A percentile compares a stretch with the other conserved stretches of the same genome.
phyloP scores from a whole-genome alignment of 1,140 invertebrate species.

The Leptoteleia sp. region DNA sequence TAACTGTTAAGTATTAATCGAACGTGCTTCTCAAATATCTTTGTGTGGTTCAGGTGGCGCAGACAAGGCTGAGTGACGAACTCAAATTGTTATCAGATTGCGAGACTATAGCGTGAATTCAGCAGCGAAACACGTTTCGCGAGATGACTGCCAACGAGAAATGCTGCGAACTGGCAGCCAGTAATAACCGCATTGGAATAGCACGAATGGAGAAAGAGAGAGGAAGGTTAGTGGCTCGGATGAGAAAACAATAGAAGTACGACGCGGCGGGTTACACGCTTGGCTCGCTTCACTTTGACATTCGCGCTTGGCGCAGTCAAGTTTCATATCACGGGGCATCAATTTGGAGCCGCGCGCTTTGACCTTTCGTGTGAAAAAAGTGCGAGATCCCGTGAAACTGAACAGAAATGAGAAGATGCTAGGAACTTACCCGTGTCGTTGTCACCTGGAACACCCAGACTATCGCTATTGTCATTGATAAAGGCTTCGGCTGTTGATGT shows the following conservation, averaged over 20 bases:
- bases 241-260: slow-evolving; percentile 53
- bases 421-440: slow-evolving; percentile 81
- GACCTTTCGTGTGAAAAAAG: slow-evolving; percentile 24
- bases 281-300: slow-evolving; percentile 46
- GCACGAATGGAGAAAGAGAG: slow-evolving; percentile 25
- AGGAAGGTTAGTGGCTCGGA: slow-evolving; percentile 5
- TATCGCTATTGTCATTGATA: slow-evolving; percentile 87
- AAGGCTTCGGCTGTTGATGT: slow-evolving; percentile 86
- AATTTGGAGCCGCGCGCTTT: slow-evolving; percentile 36
- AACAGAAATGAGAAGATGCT: slow-evolving; percentile 3
- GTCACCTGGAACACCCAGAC: slow-evolving; percentile 83
- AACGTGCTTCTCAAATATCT: slow-evolving; percentile 20
- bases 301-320: slow-evolving; percentile 11
- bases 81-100: slow-evolving; percentile 48
- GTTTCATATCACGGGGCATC: slow-evolving; percentile 41
- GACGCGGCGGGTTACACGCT: slow-evolving; percentile 37
- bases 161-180: slow-evolving; percentile 28
- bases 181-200: slow-evolving; percentile 43
- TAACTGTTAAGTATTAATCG: background rate
- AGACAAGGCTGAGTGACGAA: slow-evolving; percentile 39
- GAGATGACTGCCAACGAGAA: slow-evolving; percentile 32
- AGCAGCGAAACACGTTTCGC: slow-evolving; percentile 26
- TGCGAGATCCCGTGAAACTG: slow-evolving; percentile 3
- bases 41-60: slow-evolving; percentile 9
- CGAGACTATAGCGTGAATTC: slow-evolving; percentile 31